Conservation (phyloP, 2,888 invertebrate species). For the Tenthredo scrophulariae region DNA sequence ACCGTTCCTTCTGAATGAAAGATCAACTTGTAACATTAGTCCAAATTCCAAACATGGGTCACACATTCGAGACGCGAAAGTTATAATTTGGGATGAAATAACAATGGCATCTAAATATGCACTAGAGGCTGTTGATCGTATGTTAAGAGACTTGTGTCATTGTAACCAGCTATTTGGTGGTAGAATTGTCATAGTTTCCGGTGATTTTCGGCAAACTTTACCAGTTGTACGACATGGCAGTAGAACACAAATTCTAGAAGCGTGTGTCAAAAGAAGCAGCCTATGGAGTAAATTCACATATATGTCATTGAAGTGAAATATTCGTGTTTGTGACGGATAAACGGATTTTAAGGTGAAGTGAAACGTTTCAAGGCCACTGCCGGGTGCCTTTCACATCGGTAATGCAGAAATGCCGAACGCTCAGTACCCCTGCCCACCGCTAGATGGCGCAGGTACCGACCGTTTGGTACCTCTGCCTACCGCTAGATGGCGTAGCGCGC, state of each 20-base stretch:
- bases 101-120: constrained; percentile 57
- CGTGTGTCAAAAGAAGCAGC: constrained; percentile 52
- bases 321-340: constrained; percentile 54
- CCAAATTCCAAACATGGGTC: constrained; percentile 34
- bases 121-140: constrained; percentile 53
- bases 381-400: too few species aligned
- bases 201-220: constrained; percentile 60
- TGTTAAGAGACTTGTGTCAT: constrained; percentile 53
- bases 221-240: constrained; percentile 57
- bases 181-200: constrained; percentile 60
- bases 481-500: too few species aligned
- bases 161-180: constrained; percentile 46
- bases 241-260: constrained; percentile 47
- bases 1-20: constrained; percentile 41
- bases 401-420: too few species aligned
- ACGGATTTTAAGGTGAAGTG: too few species aligned
- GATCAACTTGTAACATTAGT: constrained; percentile 49
- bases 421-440: too few species aligned
- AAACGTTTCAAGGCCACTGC: too few species aligned
- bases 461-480: too few species aligned
- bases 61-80: constrained; percentile 41
- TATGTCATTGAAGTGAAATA: constrained; percentile 53
- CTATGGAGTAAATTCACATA: constrained; percentile 56
- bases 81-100: constrained; percentile 59
- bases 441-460: too few species aligned